Conservation (phyloP, 2,797 vertebrate genomes). For the Morus bassanus region DNA sequence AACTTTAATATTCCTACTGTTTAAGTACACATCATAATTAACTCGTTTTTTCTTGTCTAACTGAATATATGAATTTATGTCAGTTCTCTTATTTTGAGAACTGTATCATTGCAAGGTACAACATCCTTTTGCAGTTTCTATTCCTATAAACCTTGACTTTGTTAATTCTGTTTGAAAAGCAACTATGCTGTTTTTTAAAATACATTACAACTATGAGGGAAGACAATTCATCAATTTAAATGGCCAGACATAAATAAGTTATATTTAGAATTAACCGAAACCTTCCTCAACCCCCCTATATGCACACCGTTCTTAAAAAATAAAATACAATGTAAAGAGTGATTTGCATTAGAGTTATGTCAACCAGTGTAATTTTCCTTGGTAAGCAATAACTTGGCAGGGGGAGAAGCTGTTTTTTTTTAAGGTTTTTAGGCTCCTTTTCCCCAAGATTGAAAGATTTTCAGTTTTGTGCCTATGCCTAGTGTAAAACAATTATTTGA, state of each 20-base stretch:
- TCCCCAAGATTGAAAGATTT: accelerated
- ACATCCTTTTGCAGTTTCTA: neutral
- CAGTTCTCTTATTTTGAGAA: neutral
- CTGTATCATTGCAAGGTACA: neutral
- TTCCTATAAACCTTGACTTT: neutral
- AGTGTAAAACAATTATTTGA: slow-evolving; percentile 13
- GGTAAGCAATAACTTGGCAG: neutral
- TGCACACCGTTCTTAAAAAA: neutral
- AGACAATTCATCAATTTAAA: neutral
- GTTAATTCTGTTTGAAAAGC: neutral
- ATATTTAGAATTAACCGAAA: neutral
- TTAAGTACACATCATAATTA: neutral
- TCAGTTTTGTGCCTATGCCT: neutral
- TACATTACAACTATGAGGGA: neutral
- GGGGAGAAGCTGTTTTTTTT: neutral
- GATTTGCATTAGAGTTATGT: neutral
- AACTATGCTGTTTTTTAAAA: neutral
- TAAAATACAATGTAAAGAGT: neutral
- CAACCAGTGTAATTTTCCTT: neutral
- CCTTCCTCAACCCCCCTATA: neutral
- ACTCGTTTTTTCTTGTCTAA: accelerated
- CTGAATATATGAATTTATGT: neutral
- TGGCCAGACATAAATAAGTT: neutral
- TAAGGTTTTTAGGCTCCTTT: neutral
- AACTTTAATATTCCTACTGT: neutral